Evolutionary conservation across 2,888 invertebrate genomes (phyloP), one percentile per base, ranked within the genome.

Genomic region (Perizoma flavofasciatum): DNA sequence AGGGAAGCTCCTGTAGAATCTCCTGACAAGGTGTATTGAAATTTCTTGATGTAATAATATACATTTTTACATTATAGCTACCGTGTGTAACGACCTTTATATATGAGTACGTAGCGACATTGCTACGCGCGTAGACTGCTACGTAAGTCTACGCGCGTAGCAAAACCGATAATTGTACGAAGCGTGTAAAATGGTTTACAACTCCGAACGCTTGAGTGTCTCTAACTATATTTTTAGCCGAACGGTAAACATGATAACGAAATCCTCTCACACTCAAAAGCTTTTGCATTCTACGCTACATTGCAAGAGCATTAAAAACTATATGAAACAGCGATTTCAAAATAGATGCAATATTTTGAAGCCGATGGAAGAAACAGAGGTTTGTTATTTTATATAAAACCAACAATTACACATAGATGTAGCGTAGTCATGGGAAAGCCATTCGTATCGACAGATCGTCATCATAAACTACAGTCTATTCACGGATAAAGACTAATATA

Each of bases 241-340:
- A 40, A 33, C 48, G 7, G 55, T 47, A 35, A 43, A 45, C 9
- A 40, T 41, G 49, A 46, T 39, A 40, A 53, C 41, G 47, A 51
- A 44, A 10, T 44, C 8, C 35, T 35, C 58, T 47, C 51, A 45
- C 57, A 55, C 48, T 45, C 51, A 47, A 49, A 46, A 64, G 55
- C 61, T 54, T 56, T 52, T 35, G 40, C 55, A 55, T 49, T 10
- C 65, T 63, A 66, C 66, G 61, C 66, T 63, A 63, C 68, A 65
- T 60, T 50, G 52, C 55, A 54, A 32, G 51, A 57, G 55, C 62
- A 57, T 51, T 43, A 41, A 57, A 35, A 58, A 37, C 49, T 54
- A 59, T 64, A 55, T 49, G 49, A 61, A 55, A 59, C 35, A n/a
- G n/a, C n/a, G n/a, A n/a, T n/a, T n/a, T n/a, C n/a, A n/a, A n/a